Evolutionary conservation across 2,113 vertebrate genomes (phyloP), one percentile per base, ranked within the genome.

Genomic region (Zosterops borbonicus): DNA sequence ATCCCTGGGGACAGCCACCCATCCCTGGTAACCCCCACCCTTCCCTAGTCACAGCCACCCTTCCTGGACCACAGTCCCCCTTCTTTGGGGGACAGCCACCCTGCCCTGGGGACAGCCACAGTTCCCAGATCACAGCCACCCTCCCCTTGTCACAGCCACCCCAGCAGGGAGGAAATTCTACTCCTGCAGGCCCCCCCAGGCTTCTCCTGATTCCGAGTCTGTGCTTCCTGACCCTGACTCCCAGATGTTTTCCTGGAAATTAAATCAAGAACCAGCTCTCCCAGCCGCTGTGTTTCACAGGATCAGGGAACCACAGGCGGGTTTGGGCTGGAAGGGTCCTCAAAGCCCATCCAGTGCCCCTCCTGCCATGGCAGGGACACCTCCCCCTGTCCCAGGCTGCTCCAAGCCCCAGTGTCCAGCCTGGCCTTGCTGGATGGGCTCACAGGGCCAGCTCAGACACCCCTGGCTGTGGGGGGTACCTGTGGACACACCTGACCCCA

Each of bases 201-300:
- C 83, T 87, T 18, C 73, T 58, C 59, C 83, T 60, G 13, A 6
- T 15, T 21, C 47, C 7, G 9, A 31, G 65, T 19, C 53, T 58
- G 29, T 8, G 31, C 73, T 53, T 63, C 55, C 68, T 8, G 8
- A 37, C 20, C n/a, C 75, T 0, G 0, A 5, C 18, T 50, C 35
- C 70, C 82, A 50, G 49, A 8, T 0, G 2, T 15, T 9, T 28
- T 4, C 75, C 39, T 41, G 55, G 14, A 56, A 41, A 22, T 4
- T 6, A 22, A 42, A 28, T 11, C 6, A 50, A 12, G 27, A 52
- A n/a, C 11, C 2, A 2, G 11, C 49, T 39, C 46, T 49, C 67
- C 62, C 55, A 39, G 0, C 7, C 31, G 2, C 37, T 3, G 2
- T 2, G 24, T 37, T 9, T 5, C 28, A 16, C 0, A 25, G 33